phyloP scores from a whole-genome alignment of 2,888 invertebrate genomes.

The Latrodectus elegans region DNA sequence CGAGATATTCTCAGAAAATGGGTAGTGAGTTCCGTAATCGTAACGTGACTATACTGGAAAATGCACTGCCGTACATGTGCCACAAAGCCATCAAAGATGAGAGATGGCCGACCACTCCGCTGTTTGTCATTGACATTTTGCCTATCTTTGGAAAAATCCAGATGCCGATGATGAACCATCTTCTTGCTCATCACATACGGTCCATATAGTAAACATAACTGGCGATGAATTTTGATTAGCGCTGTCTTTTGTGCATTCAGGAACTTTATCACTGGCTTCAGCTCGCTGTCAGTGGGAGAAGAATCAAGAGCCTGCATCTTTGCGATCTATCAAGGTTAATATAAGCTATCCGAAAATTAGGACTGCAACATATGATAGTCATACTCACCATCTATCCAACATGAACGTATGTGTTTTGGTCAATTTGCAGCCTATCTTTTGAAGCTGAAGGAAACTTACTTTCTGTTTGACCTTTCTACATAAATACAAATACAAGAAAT shows the following conservation, averaged over 20 bases:
- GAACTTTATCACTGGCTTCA: slow-evolving; percentile 14
- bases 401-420: no score
- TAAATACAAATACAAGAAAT: no score
- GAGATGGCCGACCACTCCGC: background rate
- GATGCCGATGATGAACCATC: slow-evolving; percentile 21
- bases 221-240: slow-evolving; percentile 23
- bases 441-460: background rate
- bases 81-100: slow-evolving; percentile 8
- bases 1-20: background rate
- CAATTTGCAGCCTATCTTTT: no score
- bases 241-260: slow-evolving; percentile 19
- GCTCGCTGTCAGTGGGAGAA: slow-evolving; percentile 12
- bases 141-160: slow-evolving; percentile 16
- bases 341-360: background rate
- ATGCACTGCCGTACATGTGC: slow-evolving; percentile 6
- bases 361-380: no score
- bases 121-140: slow-evolving; percentile 21
- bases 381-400: no score
- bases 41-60: background rate
- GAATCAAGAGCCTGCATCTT: slow-evolving; percentile 21
- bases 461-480: background rate
- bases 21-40: slow-evolving; percentile 5
- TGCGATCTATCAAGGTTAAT: background rate
- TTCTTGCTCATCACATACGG: slow-evolving; percentile 21
- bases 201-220: slow-evolving; percentile 13